phyloP scores from a whole-genome alignment of 2,113 vertebrate species.

The Sclerurus mexicanus region DNA sequence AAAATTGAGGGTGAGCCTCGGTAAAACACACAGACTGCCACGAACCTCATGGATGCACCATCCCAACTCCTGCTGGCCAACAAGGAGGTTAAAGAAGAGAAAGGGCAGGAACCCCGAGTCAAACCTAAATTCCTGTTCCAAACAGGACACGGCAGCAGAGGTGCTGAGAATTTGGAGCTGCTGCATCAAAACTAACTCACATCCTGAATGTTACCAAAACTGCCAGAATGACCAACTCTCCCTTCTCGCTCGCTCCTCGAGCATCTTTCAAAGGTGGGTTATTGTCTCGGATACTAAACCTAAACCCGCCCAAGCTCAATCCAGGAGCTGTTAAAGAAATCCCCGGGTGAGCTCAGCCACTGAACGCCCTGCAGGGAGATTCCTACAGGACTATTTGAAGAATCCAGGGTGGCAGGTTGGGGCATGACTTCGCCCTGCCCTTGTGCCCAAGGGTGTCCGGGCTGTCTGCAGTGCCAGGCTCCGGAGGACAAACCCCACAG shows the following conservation, averaged over 20 bases:
- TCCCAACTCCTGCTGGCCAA: neutral
- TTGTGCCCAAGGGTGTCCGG: neutral
- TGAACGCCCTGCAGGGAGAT: neutral
- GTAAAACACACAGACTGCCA: neutral
- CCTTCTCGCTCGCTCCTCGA: neutral
- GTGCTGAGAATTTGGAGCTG: neutral
- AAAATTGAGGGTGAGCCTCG: neutral
- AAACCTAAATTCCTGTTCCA: neutral
- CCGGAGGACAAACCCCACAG: neutral
- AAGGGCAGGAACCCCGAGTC: neutral
- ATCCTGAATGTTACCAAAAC: neutral
- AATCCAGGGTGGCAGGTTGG: neutral
- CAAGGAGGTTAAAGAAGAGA: neutral
- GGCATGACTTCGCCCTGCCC: neutral
- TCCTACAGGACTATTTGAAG: neutral
- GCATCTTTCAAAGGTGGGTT: neutral
- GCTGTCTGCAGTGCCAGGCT: neutral
- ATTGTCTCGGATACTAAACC: neutral
- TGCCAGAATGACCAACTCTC: neutral
- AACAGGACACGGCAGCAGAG: neutral
- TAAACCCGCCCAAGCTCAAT: neutral
- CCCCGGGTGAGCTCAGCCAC: neutral
- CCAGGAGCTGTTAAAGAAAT: neutral
- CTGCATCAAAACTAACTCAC: neutral
- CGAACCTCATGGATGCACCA: neutral